Evolutionary conservation across 2,797 vertebrate genomes (phyloP).

Genomic region (Adelosebastes latens): DNA sequence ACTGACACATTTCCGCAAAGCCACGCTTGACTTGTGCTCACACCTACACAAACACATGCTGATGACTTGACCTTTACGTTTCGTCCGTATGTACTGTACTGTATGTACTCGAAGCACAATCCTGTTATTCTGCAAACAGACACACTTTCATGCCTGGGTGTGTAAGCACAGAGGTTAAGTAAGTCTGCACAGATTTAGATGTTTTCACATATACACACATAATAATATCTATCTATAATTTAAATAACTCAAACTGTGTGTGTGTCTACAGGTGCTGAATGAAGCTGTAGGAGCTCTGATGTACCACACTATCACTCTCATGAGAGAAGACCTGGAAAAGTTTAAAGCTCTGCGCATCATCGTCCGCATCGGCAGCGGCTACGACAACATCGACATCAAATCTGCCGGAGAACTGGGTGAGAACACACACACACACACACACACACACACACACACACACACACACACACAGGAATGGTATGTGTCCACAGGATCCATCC

Average conservation of each 20-base stretch:
- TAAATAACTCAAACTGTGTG: not conserved
- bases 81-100: not conserved
- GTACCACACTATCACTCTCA: slow-evolving; percentile 99
- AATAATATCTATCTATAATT: not conserved
- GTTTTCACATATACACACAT: not conserved
- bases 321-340: slow-evolving; percentile 97
- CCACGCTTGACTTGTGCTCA: not conserved
- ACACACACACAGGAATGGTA: not conserved
- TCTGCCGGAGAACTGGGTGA: slow-evolving; percentile 95
- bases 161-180: not conserved
- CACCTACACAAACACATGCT: not conserved
- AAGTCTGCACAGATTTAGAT: not conserved
- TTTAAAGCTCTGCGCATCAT: slow-evolving; percentile 98
- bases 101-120: not conserved
- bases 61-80: not conserved
- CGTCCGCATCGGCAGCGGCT: slow-evolving; percentile 96
- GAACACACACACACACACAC: not conserved
- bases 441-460: not conserved
- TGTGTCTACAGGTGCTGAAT: slow-evolving; percentile 90
- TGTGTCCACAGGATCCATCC: too few species aligned
- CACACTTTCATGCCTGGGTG: not conserved
- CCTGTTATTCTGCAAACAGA: not conserved
- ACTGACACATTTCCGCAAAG: not conserved
- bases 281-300: slow-evolving; percentile 97
- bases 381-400: slow-evolving; percentile 99